phyloP scores from a whole-genome alignment of 2,888 invertebrate genomes.

The Nasonia oneida region DNA sequence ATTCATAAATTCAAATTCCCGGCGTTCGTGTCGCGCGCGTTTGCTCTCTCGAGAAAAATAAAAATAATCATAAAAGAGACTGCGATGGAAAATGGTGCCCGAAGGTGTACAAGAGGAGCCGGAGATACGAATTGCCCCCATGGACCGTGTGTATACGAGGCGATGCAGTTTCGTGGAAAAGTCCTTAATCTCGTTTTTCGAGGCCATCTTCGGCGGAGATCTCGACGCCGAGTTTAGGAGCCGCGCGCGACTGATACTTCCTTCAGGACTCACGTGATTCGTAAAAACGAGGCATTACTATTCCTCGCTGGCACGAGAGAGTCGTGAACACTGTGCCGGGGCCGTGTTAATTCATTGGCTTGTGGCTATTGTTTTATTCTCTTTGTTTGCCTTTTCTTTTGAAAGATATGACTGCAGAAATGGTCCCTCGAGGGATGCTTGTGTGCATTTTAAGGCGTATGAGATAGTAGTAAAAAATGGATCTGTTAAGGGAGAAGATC shows the following conservation, averaged over 20 bases:
- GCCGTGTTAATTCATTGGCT: not conserved
- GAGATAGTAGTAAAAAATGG: not conserved
- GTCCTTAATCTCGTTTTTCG: conserved; percentile 37
- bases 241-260: not conserved
- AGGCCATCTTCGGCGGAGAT: conserved; percentile 47
- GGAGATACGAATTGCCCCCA: conserved; percentile 48
- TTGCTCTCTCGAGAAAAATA: not conserved
- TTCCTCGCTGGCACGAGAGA: not conserved
- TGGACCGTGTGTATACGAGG: not conserved
- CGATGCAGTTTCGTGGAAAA: conserved; percentile 53
- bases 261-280: conserved; percentile 14
- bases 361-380: not conserved
- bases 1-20: conserved; percentile 61
- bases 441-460: not conserved
- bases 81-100: not conserved
- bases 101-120: not conserved
- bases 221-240: conserved; percentile 8
- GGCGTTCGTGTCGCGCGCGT: conserved; percentile 1
- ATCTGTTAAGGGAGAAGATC: not conserved
- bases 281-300: conserved; percentile 25
- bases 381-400: conserved; percentile 17
- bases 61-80: conserved; percentile 48
- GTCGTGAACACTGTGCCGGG: not conserved
- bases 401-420: not conserved
- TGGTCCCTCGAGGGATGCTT: not conserved